Evolutionary conservation across 1,140 invertebrate genomes (phyloP).

Genomic region (Drosophila tsacasi): DNA sequence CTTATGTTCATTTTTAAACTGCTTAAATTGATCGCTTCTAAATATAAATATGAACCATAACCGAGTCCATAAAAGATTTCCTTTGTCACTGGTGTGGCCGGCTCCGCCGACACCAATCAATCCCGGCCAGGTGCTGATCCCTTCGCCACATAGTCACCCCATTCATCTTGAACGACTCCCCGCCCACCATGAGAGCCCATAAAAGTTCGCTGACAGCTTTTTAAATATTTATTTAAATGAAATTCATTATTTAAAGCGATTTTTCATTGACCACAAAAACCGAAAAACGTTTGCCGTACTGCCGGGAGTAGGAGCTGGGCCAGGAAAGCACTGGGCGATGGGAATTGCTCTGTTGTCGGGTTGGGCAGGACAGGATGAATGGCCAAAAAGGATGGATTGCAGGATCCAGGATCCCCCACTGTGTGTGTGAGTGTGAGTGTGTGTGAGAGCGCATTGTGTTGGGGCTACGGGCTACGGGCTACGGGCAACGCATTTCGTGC

Average conservation of each 20-base stretch:
- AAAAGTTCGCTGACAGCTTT: conserved; percentile 74
- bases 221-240: conserved; percentile 82
- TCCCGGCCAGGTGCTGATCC: conserved; percentile 33
- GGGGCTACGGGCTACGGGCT: conserved; percentile 9
- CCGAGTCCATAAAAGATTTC: neutral
- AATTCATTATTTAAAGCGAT: conserved; percentile 80
- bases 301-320: conserved; percentile 3
- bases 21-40: conserved; percentile 12
- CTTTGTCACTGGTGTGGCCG: conserved; percentile 23
- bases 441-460: conserved; percentile 27
- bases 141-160: conserved; percentile 13
- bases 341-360: conserved; percentile 3
- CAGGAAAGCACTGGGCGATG: neutral
- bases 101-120: conserved; percentile 16
- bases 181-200: conserved; percentile 38
- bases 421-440: conserved; percentile 1
- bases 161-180: conserved; percentile 3
- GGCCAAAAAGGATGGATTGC: conserved; percentile 22
- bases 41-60: conserved; percentile 1
- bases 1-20: neutral
- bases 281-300: conserved; percentile 74
- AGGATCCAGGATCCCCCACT: conserved; percentile 6
- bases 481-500: conserved; percentile 68
- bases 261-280: conserved; percentile 80
- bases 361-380: conserved; percentile 19